Conservation (phyloP, 2,113 vertebrate genomes). For the Zapus hudsonius region DNA sequence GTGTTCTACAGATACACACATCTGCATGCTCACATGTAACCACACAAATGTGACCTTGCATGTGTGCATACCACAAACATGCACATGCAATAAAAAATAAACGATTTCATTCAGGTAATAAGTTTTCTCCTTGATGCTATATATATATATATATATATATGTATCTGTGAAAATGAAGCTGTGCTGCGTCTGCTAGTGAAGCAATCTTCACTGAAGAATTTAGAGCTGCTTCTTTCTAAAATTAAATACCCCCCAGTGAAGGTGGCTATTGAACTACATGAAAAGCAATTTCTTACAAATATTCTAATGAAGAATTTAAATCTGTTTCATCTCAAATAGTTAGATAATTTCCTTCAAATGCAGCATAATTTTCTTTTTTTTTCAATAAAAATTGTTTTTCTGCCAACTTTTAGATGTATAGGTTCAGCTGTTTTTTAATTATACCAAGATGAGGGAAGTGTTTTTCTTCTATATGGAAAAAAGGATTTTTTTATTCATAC, state of each 20-base stretch:
- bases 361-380: background rate
- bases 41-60: no score
- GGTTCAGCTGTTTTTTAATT: constrained; percentile 52
- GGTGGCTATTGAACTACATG: background rate
- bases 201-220: background rate
- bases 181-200: background rate
- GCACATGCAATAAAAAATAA: no score
- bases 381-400: background rate
- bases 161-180: background rate
- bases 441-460: background rate
- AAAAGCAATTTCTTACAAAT: background rate
- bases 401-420: background rate
- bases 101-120: background rate
- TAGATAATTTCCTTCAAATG: constrained; percentile 28
- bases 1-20: no score
- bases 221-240: background rate
- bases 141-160: constrained; percentile 6
- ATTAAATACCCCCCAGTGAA: background rate
- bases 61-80: no score
- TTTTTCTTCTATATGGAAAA: background rate
- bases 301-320: constrained; percentile 15
- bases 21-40: no score
- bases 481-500: background rate
- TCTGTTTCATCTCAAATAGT: constrained; percentile 23
- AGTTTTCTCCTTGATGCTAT: background rate